Evolutionary conservation across 2,113 vertebrate genomes (phyloP).

Genomic region (Etheostoma spectabile): DNA sequence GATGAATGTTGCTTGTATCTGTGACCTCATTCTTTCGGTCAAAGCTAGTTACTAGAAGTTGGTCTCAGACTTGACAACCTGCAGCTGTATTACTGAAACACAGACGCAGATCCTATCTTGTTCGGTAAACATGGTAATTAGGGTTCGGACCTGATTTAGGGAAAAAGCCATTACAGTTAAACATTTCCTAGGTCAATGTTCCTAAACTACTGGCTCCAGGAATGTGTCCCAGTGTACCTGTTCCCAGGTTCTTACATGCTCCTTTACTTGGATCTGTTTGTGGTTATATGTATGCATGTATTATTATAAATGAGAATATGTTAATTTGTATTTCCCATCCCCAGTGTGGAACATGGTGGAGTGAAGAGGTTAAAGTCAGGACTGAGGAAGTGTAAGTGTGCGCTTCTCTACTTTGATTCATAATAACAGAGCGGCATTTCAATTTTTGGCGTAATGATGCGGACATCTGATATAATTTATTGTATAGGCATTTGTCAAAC

Average conservation of each 20-base stretch:
- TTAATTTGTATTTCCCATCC: neutral
- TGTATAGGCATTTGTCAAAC: neutral
- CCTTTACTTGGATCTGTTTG: neutral
- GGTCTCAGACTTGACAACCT: neutral
- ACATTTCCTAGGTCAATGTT: too few species aligned
- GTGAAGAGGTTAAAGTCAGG: neutral
- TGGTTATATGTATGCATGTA: neutral
- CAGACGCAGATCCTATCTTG: too few species aligned
- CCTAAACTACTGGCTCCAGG: neutral
- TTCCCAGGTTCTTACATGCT: neutral
- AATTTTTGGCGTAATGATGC: neutral
- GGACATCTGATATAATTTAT: neutral
- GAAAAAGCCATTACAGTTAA: too few species aligned
- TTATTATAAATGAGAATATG: neutral
- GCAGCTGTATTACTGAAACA: too few species aligned
- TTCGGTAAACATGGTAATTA: too few species aligned
- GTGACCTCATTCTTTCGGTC: too few species aligned
- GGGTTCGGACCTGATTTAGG: too few species aligned
- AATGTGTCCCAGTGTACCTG: neutral
- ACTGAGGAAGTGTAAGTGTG: constrained; percentile 4
- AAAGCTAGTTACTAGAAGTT: neutral
- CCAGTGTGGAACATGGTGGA: constrained; percentile 2
- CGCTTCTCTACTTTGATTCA: neutral
- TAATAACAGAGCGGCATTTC: neutral
- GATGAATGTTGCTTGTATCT: neutral